Conservation (phyloP, 37 sponge, comb jelly and placozoan species). For the Eunapius fragilis region DNA sequence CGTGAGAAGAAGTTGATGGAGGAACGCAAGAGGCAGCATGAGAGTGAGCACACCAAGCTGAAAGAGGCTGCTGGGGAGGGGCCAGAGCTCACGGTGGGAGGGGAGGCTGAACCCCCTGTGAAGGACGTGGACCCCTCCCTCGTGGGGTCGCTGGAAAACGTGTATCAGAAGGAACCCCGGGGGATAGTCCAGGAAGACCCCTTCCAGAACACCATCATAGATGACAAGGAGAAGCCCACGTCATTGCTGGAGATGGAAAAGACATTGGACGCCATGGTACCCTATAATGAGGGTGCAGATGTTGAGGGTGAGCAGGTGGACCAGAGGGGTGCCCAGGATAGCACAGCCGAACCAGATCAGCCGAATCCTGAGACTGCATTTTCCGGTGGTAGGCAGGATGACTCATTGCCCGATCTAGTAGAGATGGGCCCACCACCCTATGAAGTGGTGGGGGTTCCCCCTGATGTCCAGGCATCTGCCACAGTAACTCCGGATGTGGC, state of each 20-base stretch:
- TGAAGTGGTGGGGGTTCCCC: too few relatives aligned
- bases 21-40: slow-evolving; percentile 31
- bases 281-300: not conserved
- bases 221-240: slow-evolving; percentile 37
- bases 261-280: slow-evolving; percentile 50
- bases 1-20: slow-evolving; percentile 14
- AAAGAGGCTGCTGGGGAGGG: not conserved
- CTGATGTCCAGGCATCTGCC: too few relatives aligned
- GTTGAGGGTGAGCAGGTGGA: slow-evolving; percentile 27
- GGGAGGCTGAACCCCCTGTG: slow-evolving; percentile 42
- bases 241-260: slow-evolving; percentile 57
- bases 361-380: not conserved
- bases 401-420: too few relatives aligned
- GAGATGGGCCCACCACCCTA: too few relatives aligned
- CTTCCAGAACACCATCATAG: slow-evolving; percentile 40
- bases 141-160: slow-evolving; percentile 59
- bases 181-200: slow-evolving; percentile 39
- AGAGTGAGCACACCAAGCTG: slow-evolving; percentile 31
- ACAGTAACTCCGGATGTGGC: too few relatives aligned
- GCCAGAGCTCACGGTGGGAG: not conserved
- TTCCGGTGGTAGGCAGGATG: too few relatives aligned
- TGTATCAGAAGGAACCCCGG: slow-evolving; percentile 47
- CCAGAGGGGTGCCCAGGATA: not conserved
- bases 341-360: not conserved
- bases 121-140: slow-evolving; percentile 70